Percentiles rank a stretch among this genome's conserved stretches.
These are phyloP conservation scores for Megastigmus dorsalis DNA, from an alignment of 2,888 invertebrate genomes.

Conservation along the genomic window DNA sequence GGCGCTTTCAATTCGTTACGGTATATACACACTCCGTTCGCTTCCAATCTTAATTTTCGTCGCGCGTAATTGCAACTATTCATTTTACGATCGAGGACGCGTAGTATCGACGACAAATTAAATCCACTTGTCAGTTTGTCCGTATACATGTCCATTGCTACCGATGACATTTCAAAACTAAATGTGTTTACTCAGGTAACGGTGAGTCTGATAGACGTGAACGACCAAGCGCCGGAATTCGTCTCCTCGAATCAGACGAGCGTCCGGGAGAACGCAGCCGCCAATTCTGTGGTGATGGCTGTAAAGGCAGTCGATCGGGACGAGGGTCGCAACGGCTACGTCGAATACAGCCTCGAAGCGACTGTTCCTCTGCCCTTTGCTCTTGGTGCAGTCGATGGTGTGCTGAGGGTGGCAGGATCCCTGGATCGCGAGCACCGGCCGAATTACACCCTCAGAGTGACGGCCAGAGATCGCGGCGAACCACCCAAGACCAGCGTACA, in stretches of 20 bases:
- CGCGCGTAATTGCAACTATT: too few relatives aligned
- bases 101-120: too few relatives aligned
- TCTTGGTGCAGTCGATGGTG: conserved; percentile 90
- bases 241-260: conserved; percentile 86
- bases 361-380: conserved; percentile 79
- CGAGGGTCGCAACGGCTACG: conserved; percentile 92
- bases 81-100: too few relatives aligned
- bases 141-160: too few relatives aligned
- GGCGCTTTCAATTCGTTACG: conserved; percentile 2
- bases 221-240: conserved; percentile 93
- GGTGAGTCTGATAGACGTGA: conserved; percentile 90
- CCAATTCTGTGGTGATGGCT: conserved; percentile 91
- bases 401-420: conserved; percentile 88
- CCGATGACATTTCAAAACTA: too few relatives aligned
- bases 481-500: conserved; percentile 84
- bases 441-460: conserved; percentile 84
- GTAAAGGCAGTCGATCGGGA: conserved; percentile 92
- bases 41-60: too few relatives aligned
- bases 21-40: too few relatives aligned
- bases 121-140: too few relatives aligned
- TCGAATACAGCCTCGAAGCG: conserved; percentile 85
- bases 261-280: conserved; percentile 88
- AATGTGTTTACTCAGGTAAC: conserved; percentile 91
- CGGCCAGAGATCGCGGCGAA: conserved; percentile 92
- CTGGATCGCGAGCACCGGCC: conserved; percentile 89